Conservation (phyloP, 2,797 vertebrate species). For the Channallabes apus region DNA sequence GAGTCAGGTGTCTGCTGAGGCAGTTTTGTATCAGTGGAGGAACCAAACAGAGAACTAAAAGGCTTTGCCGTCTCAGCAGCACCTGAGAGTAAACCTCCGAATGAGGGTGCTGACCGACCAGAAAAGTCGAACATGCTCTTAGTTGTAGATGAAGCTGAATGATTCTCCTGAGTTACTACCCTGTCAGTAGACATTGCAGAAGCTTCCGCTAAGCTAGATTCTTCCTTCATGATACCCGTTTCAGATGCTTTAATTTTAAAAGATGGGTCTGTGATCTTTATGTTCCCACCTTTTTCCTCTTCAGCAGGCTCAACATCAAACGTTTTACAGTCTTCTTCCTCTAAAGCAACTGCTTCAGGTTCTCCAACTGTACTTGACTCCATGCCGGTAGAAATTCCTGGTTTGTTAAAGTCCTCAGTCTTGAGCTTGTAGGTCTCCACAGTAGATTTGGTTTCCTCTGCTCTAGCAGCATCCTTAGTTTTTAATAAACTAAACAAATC, state of each 20-base stretch:
- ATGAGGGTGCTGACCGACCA: conserved; percentile 70
- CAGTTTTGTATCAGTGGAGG: conserved; percentile 64
- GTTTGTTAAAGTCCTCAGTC: conserved; percentile 28
- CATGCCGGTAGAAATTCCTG: conserved; percentile 1
- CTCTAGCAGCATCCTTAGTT: conserved; percentile 69
- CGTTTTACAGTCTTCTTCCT: background rate
- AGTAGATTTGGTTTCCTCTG: conserved; percentile 56
- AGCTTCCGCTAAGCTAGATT: conserved; percentile 28
- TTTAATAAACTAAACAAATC: conserved; percentile 89
- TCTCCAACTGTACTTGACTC: conserved; percentile 14
- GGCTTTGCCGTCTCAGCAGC: conserved; percentile 73
- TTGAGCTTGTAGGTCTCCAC: conserved; percentile 10
- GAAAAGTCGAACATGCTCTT: conserved; percentile 78
- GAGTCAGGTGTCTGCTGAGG: conserved; percentile 65
- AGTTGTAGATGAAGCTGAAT: conserved; percentile 52
- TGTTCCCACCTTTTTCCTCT: conserved; percentile 15
- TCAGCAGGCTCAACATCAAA: conserved; percentile 33
- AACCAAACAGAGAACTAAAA: conserved; percentile 81
- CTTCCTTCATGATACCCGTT: conserved; percentile 22
- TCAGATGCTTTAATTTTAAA: conserved; percentile 50
- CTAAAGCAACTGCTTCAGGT: background rate
- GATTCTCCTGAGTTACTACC: conserved; percentile 18
- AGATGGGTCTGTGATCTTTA: conserved; percentile 16
- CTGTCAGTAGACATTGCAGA: conserved; percentile 23
- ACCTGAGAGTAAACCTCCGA: conserved; percentile 76